A percentile compares a stretch with the other conserved stretches of the same genome.
These are phyloP conservation scores for Aporophyla nigra DNA, from an alignment of 2,888 invertebrate genomes.

Conservation along the genomic window DNA sequence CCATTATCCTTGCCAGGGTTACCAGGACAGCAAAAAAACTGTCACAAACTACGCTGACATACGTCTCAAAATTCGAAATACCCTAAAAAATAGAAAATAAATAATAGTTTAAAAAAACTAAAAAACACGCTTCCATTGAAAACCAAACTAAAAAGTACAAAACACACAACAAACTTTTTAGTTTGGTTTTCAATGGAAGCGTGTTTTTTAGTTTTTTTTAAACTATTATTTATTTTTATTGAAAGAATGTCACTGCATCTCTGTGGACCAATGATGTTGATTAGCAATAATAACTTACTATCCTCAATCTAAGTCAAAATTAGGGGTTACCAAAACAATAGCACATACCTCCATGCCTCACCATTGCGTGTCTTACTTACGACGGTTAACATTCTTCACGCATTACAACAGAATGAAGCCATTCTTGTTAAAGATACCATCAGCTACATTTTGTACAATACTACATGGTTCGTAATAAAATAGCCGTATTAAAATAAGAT, in stretches of 20 bases:
- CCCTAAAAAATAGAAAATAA: no score
- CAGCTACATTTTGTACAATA: constrained; percentile 53
- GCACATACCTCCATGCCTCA: constrained; percentile 18
- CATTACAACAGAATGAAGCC: constrained; percentile 59
- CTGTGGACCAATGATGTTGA: background rate
- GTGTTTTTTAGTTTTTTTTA: no score
- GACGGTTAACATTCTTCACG: constrained; percentile 51
- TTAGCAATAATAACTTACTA: constrained; percentile 3
- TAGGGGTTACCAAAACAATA: constrained; percentile 43
- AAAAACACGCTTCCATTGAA: no score
- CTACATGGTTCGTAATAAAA: constrained; percentile 47
- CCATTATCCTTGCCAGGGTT: no score
- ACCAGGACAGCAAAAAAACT: no score
- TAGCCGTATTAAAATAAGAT: constrained; percentile 46
- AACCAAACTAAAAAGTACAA: no score
- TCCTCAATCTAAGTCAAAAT: constrained; percentile 26
- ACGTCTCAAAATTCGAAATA: no score
- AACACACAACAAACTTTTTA: no score
- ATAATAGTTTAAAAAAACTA: no score
- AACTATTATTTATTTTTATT: no score
- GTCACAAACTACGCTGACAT: no score
- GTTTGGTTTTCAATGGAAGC: no score
- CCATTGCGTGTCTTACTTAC: constrained; percentile 52
- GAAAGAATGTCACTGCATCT: background rate
- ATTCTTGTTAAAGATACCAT: constrained; percentile 60